phyloP scores from a whole-genome alignment of 2,797 vertebrate genomes.

The Rhodeus uyekii region DNA sequence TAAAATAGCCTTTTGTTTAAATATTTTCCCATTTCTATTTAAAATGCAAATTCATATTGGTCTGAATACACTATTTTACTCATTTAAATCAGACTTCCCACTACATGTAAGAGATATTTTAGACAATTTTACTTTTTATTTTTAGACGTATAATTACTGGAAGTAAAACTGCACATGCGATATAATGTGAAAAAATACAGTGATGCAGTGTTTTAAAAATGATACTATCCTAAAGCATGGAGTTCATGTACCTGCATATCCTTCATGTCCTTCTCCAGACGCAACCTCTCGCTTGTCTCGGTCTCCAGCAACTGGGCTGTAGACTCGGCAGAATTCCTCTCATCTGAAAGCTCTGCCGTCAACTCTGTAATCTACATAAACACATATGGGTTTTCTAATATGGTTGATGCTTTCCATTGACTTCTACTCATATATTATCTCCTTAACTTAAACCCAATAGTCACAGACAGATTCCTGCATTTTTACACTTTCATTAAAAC shows the following conservation, averaged over 20 bases:
- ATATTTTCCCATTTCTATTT: background rate
- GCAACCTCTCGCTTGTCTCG: constrained; percentile 90
- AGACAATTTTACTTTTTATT: too few relatives aligned
- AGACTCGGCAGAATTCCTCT: constrained; percentile 93
- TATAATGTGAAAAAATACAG: background rate
- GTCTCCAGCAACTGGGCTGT: constrained; percentile 93
- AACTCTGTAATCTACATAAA: constrained; percentile 87
- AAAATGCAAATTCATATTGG: background rate
- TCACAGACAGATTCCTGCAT: background rate
- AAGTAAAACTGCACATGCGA: background rate
- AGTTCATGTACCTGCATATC: constrained; percentile 85
- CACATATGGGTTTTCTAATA: background rate
- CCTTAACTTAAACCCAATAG: background rate
- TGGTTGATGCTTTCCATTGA: background rate
- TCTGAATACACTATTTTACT: background rate
- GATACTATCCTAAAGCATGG: too few relatives aligned
- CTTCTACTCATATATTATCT: background rate
- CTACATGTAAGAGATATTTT: background rate
- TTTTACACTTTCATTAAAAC: background rate
- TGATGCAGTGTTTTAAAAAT: background rate
- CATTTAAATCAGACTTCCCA: background rate
- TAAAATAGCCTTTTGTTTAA: background rate
- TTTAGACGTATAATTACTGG: too few relatives aligned
- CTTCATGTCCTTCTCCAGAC: constrained; percentile 93
- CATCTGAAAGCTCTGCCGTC: constrained; percentile 91